phyloP scores from a whole-genome alignment of 2,888 invertebrate species.

The Danaus chrysippus region DNA sequence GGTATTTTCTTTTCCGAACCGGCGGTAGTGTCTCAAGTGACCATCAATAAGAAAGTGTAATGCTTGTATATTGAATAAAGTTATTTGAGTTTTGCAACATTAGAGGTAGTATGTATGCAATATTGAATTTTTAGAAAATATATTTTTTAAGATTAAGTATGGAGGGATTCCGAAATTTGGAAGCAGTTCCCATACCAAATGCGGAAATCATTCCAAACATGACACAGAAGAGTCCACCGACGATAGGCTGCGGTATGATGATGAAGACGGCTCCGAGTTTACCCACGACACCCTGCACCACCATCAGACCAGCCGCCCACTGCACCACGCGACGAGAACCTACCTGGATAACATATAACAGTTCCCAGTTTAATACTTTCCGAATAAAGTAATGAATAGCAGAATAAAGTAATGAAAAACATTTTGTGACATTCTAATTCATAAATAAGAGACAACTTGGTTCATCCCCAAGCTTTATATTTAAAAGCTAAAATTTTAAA shows the following conservation, averaged over 20 bases:
- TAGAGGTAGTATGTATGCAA: neutral
- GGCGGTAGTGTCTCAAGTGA: too few relatives aligned
- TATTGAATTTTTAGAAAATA: neutral
- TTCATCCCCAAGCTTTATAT: too few relatives aligned
- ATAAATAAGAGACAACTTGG: too few relatives aligned
- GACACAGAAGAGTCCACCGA: constrained; percentile 89
- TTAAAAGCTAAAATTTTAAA: too few relatives aligned
- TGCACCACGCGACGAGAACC: constrained; percentile 90
- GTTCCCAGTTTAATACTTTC: neutral
- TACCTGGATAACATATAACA: constrained; percentile 68
- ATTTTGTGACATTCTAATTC: too few relatives aligned
- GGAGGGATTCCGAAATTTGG: neutral
- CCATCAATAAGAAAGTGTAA: too few relatives aligned
- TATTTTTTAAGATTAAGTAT: neutral
- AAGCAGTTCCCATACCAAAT: constrained; percentile 77
- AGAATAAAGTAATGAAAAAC: too few relatives aligned
- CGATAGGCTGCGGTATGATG: constrained; percentile 88
- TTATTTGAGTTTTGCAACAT: too few relatives aligned
- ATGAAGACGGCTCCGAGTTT: constrained; percentile 90
- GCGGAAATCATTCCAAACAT: constrained; percentile 92
- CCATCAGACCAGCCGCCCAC: constrained; percentile 86
- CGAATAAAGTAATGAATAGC: neutral
- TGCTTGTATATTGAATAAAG: too few relatives aligned
- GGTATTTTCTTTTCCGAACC: too few relatives aligned
- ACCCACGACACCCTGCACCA: constrained; percentile 85